phyloP scores from a whole-genome alignment of 2,888 invertebrate species.

The Andrena bicolor region DNA sequence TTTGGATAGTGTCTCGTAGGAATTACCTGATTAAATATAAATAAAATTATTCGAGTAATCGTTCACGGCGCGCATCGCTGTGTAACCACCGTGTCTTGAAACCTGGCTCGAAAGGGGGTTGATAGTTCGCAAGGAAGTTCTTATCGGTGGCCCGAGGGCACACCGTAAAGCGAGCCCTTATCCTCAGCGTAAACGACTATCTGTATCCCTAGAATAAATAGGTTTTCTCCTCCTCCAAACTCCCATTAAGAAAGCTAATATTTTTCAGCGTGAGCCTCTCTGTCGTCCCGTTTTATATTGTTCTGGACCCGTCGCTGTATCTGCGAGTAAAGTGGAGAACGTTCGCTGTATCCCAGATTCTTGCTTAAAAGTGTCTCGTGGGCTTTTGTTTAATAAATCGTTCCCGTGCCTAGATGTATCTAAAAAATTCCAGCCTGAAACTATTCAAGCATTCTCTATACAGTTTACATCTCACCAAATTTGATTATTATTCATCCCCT shows the following conservation, averaged over 20 bases:
- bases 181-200: conserved; percentile 61
- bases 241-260: conserved; percentile 60
- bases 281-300: conserved; percentile 29
- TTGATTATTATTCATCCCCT: too few relatives aligned
- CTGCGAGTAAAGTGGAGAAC: conserved; percentile 5
- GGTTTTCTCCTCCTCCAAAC: conserved; percentile 58
- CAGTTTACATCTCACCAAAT: too few relatives aligned
- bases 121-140: conserved; percentile 56
- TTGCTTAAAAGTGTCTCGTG: not conserved
- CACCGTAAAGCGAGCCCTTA: conserved; percentile 65
- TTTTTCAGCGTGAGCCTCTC: conserved; percentile 48
- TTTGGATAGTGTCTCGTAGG: too few relatives aligned
- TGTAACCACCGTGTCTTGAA: conserved; percentile 6
- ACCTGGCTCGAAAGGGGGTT: conserved; percentile 21
- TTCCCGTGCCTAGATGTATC: too few relatives aligned
- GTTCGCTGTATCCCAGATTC: not conserved
- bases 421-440: too few relatives aligned
- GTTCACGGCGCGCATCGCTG: not conserved
- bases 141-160: conserved; percentile 67
- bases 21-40: not conserved
- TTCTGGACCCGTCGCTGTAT: not conserved
- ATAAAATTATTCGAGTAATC: not conserved
- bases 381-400: not conserved
- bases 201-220: conserved; percentile 68
- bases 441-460: too few relatives aligned